Evolutionary conservation across 1,140 invertebrate genomes (phyloP).

Genomic region (Glomeris maerens): DNA sequence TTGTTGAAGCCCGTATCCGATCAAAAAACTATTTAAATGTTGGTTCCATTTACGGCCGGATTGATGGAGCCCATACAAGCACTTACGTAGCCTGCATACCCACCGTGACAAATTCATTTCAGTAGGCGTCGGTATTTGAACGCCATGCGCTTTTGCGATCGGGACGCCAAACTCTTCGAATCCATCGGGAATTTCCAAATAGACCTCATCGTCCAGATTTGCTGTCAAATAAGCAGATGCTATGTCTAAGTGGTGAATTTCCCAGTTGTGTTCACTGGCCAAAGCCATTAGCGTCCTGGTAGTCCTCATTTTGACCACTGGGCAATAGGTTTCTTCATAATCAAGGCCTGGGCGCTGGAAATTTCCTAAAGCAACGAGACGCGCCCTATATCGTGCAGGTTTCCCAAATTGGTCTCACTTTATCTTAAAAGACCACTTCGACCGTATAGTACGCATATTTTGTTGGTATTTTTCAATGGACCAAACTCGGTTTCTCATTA

Average conservation of each 20-base stretch:
- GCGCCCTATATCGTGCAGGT: constrained; percentile 12
- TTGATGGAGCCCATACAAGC: neutral
- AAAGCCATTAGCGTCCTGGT: neutral
- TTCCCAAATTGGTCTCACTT: constrained; percentile 12
- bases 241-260: too few relatives aligned
- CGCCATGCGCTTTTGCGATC: too few relatives aligned
- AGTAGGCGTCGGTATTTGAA: too few relatives aligned
- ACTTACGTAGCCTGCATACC: too few relatives aligned
- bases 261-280: neutral
- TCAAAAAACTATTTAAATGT: neutral
- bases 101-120: too few relatives aligned
- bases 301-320: constrained; percentile 11
- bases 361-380: constrained; percentile 13
- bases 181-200: neutral
- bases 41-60: neutral
- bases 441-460: neutral
- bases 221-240: neutral
- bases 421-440: constrained; percentile 13
- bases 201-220: neutral
- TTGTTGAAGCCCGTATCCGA: neutral
- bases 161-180: neutral
- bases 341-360: constrained; percentile 8
- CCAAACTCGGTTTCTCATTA: too few relatives aligned
- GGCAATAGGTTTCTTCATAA: constrained; percentile 15
- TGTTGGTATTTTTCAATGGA: too few relatives aligned